Percentiles rank a stretch among this genome's conserved stretches.
phyloP scores from a whole-genome alignment of 2,888 invertebrate genomes.

The Tetheella fluctuosa region DNA sequence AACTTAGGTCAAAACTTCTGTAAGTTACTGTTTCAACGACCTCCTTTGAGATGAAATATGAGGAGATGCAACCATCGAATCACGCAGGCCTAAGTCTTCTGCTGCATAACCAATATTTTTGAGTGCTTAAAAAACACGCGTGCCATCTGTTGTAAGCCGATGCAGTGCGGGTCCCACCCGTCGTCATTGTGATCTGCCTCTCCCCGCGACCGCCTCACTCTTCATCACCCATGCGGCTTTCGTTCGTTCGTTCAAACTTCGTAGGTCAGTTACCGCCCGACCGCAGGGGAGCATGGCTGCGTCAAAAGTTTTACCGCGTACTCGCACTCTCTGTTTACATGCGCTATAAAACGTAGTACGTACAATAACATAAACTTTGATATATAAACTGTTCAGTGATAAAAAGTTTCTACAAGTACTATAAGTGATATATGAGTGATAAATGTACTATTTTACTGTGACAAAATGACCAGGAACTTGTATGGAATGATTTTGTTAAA shows the following conservation, averaged over 20 bases:
- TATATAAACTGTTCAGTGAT: constrained; percentile 64
- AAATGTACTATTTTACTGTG: constrained; percentile 77
- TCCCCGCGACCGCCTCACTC: constrained; percentile 61
- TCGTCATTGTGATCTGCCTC: constrained; percentile 61
- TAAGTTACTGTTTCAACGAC: constrained; percentile 65
- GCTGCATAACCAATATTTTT: constrained; percentile 76
- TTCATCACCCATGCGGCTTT: constrained; percentile 80
- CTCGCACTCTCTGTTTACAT: constrained; percentile 80
- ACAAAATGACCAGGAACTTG: constrained; percentile 74
- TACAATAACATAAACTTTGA: constrained; percentile 63
- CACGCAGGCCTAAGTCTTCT: constrained; percentile 78
- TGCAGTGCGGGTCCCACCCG: constrained; percentile 79
- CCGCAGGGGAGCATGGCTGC: constrained; percentile 84
- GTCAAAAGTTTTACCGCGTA: constrained; percentile 80
- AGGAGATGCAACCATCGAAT: constrained; percentile 73
- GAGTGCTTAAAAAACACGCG: constrained; percentile 80
- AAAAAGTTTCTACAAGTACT: constrained; percentile 60
- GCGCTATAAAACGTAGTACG: constrained; percentile 70
- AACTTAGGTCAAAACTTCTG: constrained; percentile 20
- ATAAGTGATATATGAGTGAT: constrained; percentile 66
- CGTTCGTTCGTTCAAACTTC: constrained; percentile 84
- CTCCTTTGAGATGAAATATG: constrained; percentile 79
- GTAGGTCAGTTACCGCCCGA: constrained; percentile 85
- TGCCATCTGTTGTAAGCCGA: constrained; percentile 82
- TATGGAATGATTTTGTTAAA: constrained; percentile 80